Evolutionary conservation across 2,113 vertebrate species (phyloP), one percentile per base, ranked within the genome.

Genomic region (Dipodomys stephensi): DNA sequence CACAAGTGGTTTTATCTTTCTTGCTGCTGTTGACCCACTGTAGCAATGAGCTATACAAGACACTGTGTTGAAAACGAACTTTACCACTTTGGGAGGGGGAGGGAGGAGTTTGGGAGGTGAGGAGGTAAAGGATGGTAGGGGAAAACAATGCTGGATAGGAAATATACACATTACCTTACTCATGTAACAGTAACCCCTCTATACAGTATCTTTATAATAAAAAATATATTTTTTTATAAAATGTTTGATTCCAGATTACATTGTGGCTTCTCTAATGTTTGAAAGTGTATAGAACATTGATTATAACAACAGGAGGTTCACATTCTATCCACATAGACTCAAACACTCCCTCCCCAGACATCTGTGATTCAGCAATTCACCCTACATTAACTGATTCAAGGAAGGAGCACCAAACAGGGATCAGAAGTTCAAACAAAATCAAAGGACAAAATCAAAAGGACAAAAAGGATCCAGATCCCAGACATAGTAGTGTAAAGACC

Each of bases 221-320:
- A 39, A 39, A 39, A 39, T 39, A 39, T 39, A 39, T 39, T 39
- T 39, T 39, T 39, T 39, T 39, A 39, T 39, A 39, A 99, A 98
- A 99, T 98, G 98, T 99, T 99, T 99, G 99, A 99, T 98, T 98
- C 98, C 97, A 97, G 98, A 99, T 98, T 98, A 99, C 98, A 98
- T 98, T 98, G 96, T 97, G 97, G 98, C 98, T 98, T 98, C 98
- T 98, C 96, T 89, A 95, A 96, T 98, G 98, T 99, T 98, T 99
- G 98, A 99, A 99, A 98, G 98, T 99, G 98, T 98, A 98, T 98
- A 98, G 97, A 98, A 98, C 98, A 98, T 98, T 99, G 98, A 99
- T 99, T 98, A 98, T 98, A 99, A 98, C 98, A 99, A 98, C 98
- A 97, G 98, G 98, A 99, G 98, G 98, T 98, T 98, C 98, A 98